phyloP scores from a whole-genome alignment of 1,140 invertebrate genomes.

The Melanaphis sacchari region DNA sequence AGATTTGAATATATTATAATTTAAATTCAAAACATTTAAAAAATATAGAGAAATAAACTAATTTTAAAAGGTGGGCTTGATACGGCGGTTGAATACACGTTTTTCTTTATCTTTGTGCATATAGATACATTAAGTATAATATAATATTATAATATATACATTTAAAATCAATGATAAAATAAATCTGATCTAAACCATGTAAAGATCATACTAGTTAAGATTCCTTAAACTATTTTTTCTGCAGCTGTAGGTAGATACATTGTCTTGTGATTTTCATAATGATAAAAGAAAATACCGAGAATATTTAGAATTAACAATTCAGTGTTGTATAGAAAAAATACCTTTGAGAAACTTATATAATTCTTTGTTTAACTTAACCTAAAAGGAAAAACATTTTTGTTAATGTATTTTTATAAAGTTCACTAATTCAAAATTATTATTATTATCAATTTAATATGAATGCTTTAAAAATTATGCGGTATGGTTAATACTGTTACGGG shows the following conservation, averaged over 20 bases:
- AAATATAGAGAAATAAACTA: too few species aligned
- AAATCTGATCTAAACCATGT: background rate
- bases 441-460: conserved; percentile 17
- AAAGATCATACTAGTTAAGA: background rate
- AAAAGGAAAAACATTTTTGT: background rate
- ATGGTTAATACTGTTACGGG: background rate
- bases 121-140: background rate
- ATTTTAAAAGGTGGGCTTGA: too few species aligned
- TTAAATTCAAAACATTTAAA: too few species aligned
- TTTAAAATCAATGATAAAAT: background rate
- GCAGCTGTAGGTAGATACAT: background rate
- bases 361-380: background rate
- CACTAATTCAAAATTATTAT: conserved; percentile 8
- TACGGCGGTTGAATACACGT: too few species aligned
- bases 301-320: background rate
- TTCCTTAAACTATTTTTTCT: background rate
- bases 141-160: background rate
- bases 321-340: background rate
- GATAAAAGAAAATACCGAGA: background rate
- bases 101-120: too few species aligned
- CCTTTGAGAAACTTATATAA: background rate
- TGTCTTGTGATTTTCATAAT: background rate
- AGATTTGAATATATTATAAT: too few species aligned
- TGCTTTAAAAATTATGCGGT: conserved; percentile 6
- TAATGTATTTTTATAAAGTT: conserved; percentile 10